Base-by-base conservation (phyloP, 1,140 invertebrate species). In the Drosophila persimilis region DNA sequence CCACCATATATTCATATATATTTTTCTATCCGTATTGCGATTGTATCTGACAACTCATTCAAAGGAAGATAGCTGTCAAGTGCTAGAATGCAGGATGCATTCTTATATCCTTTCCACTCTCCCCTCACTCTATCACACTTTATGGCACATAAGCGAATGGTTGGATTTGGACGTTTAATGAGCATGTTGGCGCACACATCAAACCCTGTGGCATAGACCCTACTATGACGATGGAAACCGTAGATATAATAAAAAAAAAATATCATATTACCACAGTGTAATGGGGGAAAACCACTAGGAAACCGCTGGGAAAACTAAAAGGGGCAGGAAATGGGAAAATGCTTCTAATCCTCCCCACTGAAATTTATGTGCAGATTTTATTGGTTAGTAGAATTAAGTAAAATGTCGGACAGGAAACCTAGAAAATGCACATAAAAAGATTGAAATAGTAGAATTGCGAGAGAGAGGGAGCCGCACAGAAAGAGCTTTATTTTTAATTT, bases 121-220 rank as follows among this genome's bases (percentile, higher is more conserved):
- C 31, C 31, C 9, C 3, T 35, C 29, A 9, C 46, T 11, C 58
- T 63, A 43, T 53, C 62, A 48, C 53, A 44, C 70, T 85, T 86
- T 69, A 80, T 65, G 57, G 45, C 56, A 52, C 77, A 77, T 66
- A 73, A 85, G 80, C 80, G 69, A 77, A 80, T 80, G 60, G 57
- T 52, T 60, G 77, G 77, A 86, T 75, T 80, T 86, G 73, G 54
- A 67, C 77, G 50, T 80, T 86, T 85, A 85, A 85, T 85, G 81
- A 85, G 81, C 63, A 80, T 80, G 63, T 86, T 73, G 35, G 11
- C 35, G 8, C 29, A 31, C 73, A 73, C 77, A 85, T 70, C 76
- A 61, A 58, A 39, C 35, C 13, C 11, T 39, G 11, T 13, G 11
- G 8, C 55, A 41, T 39, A 29, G 31, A 44, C 11, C 35, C 39